phyloP scores from a whole-genome alignment of 2,797 vertebrate species.

The Mormyrus hasselquistii region DNA sequence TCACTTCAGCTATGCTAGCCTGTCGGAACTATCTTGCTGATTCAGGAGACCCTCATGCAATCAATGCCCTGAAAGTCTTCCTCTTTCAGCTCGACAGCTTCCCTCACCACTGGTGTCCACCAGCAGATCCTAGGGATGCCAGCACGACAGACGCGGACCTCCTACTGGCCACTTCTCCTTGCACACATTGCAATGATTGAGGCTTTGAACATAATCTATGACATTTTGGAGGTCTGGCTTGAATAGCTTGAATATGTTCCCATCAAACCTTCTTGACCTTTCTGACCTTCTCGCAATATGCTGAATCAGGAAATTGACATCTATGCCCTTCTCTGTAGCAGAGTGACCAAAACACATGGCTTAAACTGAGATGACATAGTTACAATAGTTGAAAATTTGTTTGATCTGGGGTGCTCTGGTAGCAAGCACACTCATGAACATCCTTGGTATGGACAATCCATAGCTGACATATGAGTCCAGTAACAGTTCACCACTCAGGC shows the following conservation, averaged over 20 bases:
- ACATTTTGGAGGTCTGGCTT: background rate
- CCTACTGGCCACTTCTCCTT: background rate
- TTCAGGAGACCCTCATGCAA: background rate
- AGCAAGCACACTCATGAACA: too few relatives aligned
- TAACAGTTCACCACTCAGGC: too few relatives aligned
- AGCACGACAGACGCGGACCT: background rate
- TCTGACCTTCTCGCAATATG: background rate
- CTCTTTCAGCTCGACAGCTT: background rate
- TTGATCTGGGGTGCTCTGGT: too few relatives aligned
- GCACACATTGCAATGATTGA: background rate
- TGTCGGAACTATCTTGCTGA: background rate
- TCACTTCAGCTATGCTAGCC: background rate
- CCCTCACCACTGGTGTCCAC: background rate
- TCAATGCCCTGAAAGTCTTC: background rate
- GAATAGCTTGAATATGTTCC: background rate
- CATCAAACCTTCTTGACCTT: background rate
- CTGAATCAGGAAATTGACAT: background rate
- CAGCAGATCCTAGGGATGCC: background rate
- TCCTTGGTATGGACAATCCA: too few relatives aligned
- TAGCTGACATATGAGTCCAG: too few relatives aligned
- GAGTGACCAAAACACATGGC: background rate
- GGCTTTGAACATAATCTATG: background rate
- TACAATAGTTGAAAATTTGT: too few relatives aligned
- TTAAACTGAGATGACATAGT: background rate
- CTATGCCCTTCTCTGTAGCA: too few relatives aligned